Base-by-base conservation (phyloP, 2,888 invertebrate species). In the Erpobdella octoculata region DNA sequence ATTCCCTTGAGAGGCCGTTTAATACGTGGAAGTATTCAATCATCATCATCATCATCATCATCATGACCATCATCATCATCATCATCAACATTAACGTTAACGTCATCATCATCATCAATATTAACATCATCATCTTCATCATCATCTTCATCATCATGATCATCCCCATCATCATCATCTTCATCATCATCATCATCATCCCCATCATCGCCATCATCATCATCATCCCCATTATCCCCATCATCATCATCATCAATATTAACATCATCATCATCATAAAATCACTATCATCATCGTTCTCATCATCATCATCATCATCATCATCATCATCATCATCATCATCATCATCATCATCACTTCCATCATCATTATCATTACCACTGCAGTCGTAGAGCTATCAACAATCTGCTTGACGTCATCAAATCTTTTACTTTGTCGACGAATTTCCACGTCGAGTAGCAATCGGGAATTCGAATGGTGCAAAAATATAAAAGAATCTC, bases 291-390 rank as follows among this genome's bases (percentile, higher is more conserved):
- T 70, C 70, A 36, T 62, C 70, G 35, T 70, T 61, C 31, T 61
- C 70, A 33, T 70, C 70, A 70, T 70, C 61, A 61, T 61, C 61
- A 70, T 61, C 70, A 61, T 70, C 70, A 35, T 70, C 70, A 59
- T 62, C 70, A 33, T 70, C 70, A 2, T 62, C 62, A 36, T 61
- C 70, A 61, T 70, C 70, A 2, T 70, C 70, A 61, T 70, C 70
- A 33, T 61, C 70, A 70, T 70, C 58, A 31, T 70, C 70, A 70
- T 58, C 70, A 58, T 70, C 70, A 58, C 61, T 61, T 61, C 36
- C 28, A 70, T 70, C 62, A 61, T 33, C 6, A 37, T 58, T 41
- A 15, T 68, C 31, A 28, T 48, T 35, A 48, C 58, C 31, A 36
- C 38, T 36, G 9, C 15, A 33, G 15, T 37, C 15, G n/a, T n/a